These are phyloP conservation scores for Mugil cephalus DNA, from an alignment of 2,113 vertebrate species.

Conservation along the genomic window DNA sequence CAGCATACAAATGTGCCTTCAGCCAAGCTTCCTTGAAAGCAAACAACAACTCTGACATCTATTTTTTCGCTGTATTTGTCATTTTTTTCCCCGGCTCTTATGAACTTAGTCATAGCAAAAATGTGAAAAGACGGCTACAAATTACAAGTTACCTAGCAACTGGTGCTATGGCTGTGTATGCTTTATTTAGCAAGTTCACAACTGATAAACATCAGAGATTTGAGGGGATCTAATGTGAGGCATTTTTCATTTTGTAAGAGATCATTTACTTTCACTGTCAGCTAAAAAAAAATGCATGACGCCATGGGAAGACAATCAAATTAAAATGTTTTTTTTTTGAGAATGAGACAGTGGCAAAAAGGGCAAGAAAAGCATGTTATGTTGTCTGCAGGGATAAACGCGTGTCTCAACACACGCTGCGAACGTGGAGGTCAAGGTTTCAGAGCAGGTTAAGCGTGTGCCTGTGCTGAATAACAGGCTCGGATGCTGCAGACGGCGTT, in stretches of 20 bases:
- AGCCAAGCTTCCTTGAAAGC: not conserved
- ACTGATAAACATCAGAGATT: not conserved
- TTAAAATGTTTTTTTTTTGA: not conserved
- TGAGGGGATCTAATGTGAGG: conserved; percentile 11
- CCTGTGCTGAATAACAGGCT: not conserved
- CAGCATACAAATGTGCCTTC: not conserved
- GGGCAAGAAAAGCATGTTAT: no score
- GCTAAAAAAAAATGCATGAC: no score
- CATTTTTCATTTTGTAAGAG: conserved; percentile 8
- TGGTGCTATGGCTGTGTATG: not conserved
- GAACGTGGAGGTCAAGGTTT: not conserved
- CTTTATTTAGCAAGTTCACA: conserved; percentile 2
- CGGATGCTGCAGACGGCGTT: not conserved
- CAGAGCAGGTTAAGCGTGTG: not conserved
- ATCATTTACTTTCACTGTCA: not conserved
- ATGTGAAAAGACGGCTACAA: not conserved
- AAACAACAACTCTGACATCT: not conserved
- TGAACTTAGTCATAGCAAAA: conserved; percentile 7
- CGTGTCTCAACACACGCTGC: not conserved
- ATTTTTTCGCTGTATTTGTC: not conserved
- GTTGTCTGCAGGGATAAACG: not conserved
- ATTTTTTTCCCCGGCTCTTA: not conserved
- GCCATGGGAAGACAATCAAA: not conserved
- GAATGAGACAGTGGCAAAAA: not conserved
- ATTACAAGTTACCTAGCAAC: conserved; percentile 52